Percentiles rank a stretch among this genome's conserved stretches.
Evolutionary conservation across 2,797 vertebrate genomes (phyloP).

Genomic region (Syngnathus rostellatus): DNA sequence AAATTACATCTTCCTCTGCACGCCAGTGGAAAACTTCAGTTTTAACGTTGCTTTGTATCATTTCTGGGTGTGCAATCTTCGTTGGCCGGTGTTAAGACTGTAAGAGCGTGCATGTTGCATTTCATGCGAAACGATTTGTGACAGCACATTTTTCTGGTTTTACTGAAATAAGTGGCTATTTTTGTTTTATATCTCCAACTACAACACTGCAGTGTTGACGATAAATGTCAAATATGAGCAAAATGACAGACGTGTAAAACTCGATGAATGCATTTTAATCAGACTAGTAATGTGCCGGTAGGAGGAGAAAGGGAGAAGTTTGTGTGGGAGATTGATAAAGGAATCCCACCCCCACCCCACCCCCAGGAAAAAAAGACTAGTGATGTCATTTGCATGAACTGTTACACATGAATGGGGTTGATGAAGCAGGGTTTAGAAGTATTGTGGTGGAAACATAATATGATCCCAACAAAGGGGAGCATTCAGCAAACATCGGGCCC

Average conservation of each 20-base stretch:
- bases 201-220: neutral
- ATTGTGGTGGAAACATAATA: conserved; percentile 78
- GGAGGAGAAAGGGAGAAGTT: conserved; percentile 16
- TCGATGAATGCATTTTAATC: conserved; percentile 25
- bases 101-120: neutral
- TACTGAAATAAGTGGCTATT: neutral
- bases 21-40: neutral
- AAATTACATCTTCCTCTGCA: neutral
- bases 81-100: neutral
- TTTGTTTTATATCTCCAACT: neutral
- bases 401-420: conserved; percentile 76
- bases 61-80: neutral
- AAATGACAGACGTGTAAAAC: conserved; percentile 5
- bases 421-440: conserved; percentile 72
- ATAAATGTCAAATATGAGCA: neutral
- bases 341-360: conserved; percentile 27
- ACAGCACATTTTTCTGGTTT: neutral
- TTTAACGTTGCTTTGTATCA: neutral
- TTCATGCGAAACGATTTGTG: neutral
- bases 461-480: conserved; percentile 70
- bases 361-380: conserved; percentile 44
- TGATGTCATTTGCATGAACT: conserved; percentile 74
- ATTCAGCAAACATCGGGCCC: conserved; percentile 57
- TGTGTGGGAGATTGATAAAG: conserved; percentile 45
- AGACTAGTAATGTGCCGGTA: conserved; percentile 21